Evolutionary conservation across 53 echinoderm and acorn worm species (phyloP).

Genomic region (Holothuria scabra): DNA sequence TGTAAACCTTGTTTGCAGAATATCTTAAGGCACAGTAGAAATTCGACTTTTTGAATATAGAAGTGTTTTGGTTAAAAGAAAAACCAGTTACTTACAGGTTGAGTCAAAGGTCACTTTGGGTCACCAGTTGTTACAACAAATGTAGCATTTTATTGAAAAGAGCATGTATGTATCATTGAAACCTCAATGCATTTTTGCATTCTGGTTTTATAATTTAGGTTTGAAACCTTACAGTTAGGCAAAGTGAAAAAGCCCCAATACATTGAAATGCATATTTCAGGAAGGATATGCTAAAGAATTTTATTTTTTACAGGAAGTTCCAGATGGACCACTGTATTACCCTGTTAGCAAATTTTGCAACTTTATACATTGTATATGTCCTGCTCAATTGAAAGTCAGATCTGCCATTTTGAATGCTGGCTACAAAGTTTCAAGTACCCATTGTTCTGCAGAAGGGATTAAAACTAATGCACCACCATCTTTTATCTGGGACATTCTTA

Average conservation of each 20-base stretch:
- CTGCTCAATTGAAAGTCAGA: slow-evolving; percentile 76
- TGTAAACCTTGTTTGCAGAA: no score
- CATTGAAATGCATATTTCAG: not conserved
- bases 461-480: slow-evolving; percentile 88
- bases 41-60: no score
- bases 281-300: not conserved
- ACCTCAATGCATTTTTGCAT: no score
- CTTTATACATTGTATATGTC: slow-evolving; percentile 74
- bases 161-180: no score
- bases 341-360: slow-evolving; percentile 84
- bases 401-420: slow-evolving; percentile 97
- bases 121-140: no score
- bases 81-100: no score
- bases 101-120: no score
- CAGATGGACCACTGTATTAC: slow-evolving; percentile 85
- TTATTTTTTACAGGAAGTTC: slow-evolving; percentile 65
- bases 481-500: slow-evolving; percentile 92
- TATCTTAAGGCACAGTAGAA: no score
- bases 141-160: no score
- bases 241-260: not conserved
- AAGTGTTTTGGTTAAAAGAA: no score
- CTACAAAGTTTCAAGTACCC: slow-evolving; percentile 87
- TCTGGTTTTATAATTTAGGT: no score
- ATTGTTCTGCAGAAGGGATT: slow-evolving; percentile 84
- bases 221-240: no score